A percentile compares a stretch with the other conserved stretches of the same genome.
Conservation (phyloP, 2,113 vertebrate genomes). For the Atherinomorus stipes region DNA sequence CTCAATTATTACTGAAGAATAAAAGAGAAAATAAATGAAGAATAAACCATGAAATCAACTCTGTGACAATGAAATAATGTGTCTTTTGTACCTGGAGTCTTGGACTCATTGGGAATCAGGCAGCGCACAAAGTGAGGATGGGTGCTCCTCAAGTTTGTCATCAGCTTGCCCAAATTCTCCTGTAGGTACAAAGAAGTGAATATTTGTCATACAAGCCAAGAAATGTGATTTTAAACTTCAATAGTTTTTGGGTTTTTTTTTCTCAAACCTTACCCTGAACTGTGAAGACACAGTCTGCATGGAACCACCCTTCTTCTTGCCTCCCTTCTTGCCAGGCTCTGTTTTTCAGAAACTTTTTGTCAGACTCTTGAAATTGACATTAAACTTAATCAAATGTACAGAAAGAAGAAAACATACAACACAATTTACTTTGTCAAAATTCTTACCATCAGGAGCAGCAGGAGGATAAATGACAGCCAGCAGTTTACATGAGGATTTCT, state of each 20-base stretch:
- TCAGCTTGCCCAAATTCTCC: conserved; percentile 95
- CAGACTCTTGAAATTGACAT: not conserved
- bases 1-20: too few species aligned
- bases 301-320: conserved; percentile 89
- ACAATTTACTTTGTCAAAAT: too few species aligned
- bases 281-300: conserved; percentile 89
- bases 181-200: conserved; percentile 64
- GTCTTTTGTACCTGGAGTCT: conserved; percentile 87
- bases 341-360: too few species aligned
- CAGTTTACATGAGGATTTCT: conserved; percentile 76
- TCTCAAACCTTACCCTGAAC: conserved; percentile 51
- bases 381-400: too few species aligned
- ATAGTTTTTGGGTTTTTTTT: not conserved
- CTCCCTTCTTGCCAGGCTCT: conserved; percentile 79
- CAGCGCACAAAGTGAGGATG: conserved; percentile 97
- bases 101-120: conserved; percentile 94
- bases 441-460: conserved; percentile 60
- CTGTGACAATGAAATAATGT: not conserved
- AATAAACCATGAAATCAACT: not conserved
- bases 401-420: too few species aligned
- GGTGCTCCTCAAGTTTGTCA: conserved; percentile 91
- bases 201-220: conserved; percentile 52
- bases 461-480: conserved; percentile 56
- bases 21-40: too few species aligned
- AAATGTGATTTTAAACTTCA: not conserved